Percentiles rank a stretch among this genome's conserved stretches.
phyloP scores from a whole-genome alignment of 2,113 vertebrate genomes.

The Semicossyphus pulcher region DNA sequence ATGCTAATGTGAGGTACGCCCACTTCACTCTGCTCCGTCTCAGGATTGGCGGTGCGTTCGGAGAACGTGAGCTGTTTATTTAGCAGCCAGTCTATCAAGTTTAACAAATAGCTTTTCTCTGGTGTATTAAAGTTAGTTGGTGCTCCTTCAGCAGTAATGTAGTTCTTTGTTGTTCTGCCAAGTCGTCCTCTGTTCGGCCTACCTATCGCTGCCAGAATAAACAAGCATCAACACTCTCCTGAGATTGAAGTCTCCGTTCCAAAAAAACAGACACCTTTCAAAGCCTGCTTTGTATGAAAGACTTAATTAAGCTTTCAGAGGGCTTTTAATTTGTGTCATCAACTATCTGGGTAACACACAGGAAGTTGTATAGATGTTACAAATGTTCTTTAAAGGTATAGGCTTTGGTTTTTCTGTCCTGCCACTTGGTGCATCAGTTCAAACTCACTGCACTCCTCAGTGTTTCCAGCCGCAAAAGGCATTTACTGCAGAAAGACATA shows the following conservation, averaged over 20 bases:
- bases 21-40: background rate
- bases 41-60: background rate
- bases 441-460: background rate
- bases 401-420: too few relatives aligned
- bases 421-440: too few relatives aligned
- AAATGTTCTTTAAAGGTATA: background rate
- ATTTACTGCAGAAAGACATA: too few relatives aligned
- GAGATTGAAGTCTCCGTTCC: constrained; percentile 26
- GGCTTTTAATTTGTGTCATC: too few relatives aligned
- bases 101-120: constrained; percentile 10
- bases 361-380: too few relatives aligned
- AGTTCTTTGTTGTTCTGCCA: constrained; percentile 44
- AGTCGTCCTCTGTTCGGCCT: constrained; percentile 17
- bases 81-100: background rate
- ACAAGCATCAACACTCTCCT: constrained; percentile 23
- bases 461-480: too few relatives aligned
- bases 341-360: too few relatives aligned
- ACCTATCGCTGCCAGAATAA: constrained; percentile 34
- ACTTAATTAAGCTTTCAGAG: constrained; percentile 30
- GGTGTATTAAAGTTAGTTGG: constrained; percentile 5
- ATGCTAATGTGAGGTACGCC: background rate
- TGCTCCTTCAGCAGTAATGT: constrained; percentile 4
- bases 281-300: constrained; percentile 9
- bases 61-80: constrained; percentile 17
- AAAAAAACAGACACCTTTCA: constrained; percentile 24